A percentile compares a stretch with the other conserved stretches of the same genome.
These are phyloP conservation scores for Peromyscus attwateri DNA, from an alignment of 2,797 vertebrate species.

Conservation along the genomic window DNA sequence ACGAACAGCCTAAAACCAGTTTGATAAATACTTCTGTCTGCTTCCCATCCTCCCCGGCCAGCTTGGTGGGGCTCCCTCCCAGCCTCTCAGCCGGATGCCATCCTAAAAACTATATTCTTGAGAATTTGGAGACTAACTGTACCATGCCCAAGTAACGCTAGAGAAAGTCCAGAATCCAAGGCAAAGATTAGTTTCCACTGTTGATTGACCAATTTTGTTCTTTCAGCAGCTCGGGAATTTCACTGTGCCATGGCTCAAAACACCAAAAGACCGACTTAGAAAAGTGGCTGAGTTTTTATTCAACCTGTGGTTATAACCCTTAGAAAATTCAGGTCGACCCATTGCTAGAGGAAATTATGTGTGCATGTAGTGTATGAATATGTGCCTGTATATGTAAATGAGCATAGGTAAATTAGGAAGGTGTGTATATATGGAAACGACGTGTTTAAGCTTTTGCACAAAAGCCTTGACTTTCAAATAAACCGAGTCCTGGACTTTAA, in stretches of 20 bases:
- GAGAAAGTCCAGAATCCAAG: background rate
- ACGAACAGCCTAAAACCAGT: background rate
- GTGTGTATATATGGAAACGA: background rate
- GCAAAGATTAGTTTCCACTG: background rate
- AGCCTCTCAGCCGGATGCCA: background rate
- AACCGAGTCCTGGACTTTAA: background rate
- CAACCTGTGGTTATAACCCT: background rate
- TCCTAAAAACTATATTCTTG: background rate
- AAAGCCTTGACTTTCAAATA: background rate
- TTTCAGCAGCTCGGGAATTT: conserved; percentile 26
- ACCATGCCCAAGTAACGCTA: background rate
- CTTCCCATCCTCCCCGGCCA: background rate
- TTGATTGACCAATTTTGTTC: background rate
- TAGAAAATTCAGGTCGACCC: background rate
- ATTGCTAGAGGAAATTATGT: background rate
- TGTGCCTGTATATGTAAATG: background rate
- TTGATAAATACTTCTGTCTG: background rate
- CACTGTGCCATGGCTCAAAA: background rate
- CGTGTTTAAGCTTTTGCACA: background rate
- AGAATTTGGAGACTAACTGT: background rate
- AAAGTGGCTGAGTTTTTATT: background rate
- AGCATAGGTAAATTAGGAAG: background rate
- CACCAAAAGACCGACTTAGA: background rate
- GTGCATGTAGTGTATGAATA: no score
- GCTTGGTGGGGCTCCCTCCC: background rate